Conservation (phyloP, 2,113 vertebrate species). For the Sinosuthora webbiana region DNA sequence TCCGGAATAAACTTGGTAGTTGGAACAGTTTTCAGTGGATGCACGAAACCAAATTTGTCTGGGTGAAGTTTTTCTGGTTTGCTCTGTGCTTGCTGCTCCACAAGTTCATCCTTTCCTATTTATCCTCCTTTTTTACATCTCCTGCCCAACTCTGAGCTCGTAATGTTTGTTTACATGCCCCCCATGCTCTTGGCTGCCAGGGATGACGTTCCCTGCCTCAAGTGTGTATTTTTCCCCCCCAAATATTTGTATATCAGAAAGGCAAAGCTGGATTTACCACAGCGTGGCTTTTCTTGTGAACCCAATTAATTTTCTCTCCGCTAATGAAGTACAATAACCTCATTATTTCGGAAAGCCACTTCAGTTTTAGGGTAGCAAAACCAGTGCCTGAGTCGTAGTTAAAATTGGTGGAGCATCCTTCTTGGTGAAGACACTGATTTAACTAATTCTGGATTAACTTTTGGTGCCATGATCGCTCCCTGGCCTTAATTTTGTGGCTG, state of each 20-base stretch:
- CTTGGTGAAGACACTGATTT: neutral
- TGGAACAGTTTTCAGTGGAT: neutral
- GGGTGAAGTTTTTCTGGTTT: neutral
- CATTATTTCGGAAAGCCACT: neutral
- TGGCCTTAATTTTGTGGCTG: rapidly evolving
- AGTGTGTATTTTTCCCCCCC: neutral
- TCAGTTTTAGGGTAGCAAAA: neutral
- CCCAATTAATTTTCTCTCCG: neutral
- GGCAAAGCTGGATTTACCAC: neutral
- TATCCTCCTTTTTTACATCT: neutral
- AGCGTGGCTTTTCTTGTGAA: neutral
- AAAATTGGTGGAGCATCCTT: neutral
- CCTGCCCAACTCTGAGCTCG: neutral
- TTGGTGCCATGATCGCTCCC: rapidly evolving
- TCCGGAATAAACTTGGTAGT: rapidly evolving
- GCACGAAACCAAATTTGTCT: rapidly evolving
- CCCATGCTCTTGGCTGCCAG: neutral
- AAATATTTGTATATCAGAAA: neutral
- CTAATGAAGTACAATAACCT: neutral
- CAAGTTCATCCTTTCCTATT: neutral
- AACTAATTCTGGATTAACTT: neutral
- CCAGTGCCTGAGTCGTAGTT: neutral
- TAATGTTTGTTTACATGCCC: neutral
- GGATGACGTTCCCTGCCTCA: neutral
- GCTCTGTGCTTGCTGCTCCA: neutral